These are phyloP conservation scores for Hypomesus transpacificus DNA, from an alignment of 2,113 vertebrate species.

Conservation along the genomic window DNA sequence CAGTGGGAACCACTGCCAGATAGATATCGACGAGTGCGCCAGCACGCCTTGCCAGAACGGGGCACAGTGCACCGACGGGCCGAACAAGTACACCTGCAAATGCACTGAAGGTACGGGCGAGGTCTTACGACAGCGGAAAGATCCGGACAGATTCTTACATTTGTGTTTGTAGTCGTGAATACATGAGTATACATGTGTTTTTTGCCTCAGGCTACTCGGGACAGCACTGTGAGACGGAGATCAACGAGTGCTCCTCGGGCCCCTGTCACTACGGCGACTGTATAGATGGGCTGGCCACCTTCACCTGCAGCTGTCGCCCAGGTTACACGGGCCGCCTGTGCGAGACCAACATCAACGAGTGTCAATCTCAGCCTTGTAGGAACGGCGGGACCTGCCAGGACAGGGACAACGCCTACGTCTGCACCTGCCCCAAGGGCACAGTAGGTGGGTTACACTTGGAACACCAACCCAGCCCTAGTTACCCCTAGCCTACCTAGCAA, in stretches of 20 bases:
- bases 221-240: constrained; percentile 81
- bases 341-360: constrained; percentile 92
- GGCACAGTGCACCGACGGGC: constrained; percentile 87
- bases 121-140: background rate
- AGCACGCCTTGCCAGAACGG: constrained; percentile 95
- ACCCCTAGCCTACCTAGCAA: background rate
- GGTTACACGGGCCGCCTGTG: constrained; percentile 90
- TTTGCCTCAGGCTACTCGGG: constrained; percentile 79
- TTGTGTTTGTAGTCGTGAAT: background rate
- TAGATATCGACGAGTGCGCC: constrained; percentile 90
- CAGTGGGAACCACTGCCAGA: constrained; percentile 84
- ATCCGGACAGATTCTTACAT: background rate
- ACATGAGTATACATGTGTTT: background rate
- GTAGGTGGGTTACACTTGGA: constrained; percentile 68
- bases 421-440: constrained; percentile 87
- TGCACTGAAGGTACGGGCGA: constrained; percentile 84
- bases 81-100: constrained; percentile 90
- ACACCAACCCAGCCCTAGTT: background rate
- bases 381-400: constrained; percentile 91
- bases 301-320: constrained; percentile 82
- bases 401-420: constrained; percentile 80
- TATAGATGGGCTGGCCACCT: constrained; percentile 83
- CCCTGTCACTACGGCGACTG: constrained; percentile 93
- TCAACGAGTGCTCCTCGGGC: constrained; percentile 83
- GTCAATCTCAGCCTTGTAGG: constrained; percentile 89